These are phyloP conservation scores for Arizona elegans DNA, from an alignment of 2,113 vertebrate species.

Conservation along the genomic window DNA sequence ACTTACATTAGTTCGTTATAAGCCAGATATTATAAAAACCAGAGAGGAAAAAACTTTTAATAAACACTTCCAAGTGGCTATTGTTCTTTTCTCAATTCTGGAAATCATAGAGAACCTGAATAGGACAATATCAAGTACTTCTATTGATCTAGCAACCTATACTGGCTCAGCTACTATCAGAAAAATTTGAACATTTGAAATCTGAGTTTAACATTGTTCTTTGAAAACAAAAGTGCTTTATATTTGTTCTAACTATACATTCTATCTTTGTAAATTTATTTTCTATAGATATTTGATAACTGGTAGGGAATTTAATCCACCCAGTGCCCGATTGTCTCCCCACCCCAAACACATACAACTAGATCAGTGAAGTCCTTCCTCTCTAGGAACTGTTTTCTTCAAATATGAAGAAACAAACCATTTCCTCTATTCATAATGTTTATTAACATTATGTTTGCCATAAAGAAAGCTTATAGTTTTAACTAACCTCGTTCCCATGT, in stretches of 20 bases:
- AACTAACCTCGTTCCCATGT: slow-evolving; percentile 85
- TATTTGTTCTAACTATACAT: neutral
- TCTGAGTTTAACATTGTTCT: neutral
- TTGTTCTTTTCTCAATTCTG: neutral
- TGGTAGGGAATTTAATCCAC: neutral
- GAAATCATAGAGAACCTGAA: neutral
- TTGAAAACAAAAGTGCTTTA: neutral
- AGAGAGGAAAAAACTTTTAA: neutral
- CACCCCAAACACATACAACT: neutral
- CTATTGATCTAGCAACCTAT: neutral
- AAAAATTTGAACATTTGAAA: no score
- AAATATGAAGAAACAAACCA: neutral
- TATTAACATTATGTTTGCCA: slow-evolving; percentile 4
- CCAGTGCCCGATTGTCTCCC: neutral
- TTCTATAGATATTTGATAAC: neutral
- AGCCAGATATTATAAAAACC: neutral
- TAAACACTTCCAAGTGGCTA: neutral
- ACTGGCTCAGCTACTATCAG: neutral
- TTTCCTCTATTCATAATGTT: neutral
- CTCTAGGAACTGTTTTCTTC: neutral
- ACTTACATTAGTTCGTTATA: neutral
- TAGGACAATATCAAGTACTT: neutral
- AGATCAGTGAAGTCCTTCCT: neutral
- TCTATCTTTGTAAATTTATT: neutral
- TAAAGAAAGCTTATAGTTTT: neutral